Base-by-base conservation (phyloP, 2,888 invertebrate species). In the Papilio protenor region DNA sequence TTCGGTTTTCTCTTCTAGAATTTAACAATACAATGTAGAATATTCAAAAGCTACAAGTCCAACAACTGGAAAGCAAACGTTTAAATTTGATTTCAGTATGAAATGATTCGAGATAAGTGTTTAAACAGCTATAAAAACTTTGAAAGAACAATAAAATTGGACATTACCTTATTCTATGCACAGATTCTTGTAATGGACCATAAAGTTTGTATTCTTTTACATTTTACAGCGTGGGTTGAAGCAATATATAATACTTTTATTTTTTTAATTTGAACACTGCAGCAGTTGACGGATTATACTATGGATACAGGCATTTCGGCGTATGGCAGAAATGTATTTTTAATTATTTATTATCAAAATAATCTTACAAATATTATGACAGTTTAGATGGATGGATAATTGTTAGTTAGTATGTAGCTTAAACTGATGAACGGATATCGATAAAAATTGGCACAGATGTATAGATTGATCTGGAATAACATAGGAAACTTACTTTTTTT, bases 221-320 rank as follows among this genome's bases (percentile, higher is more conserved):
- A 74, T 55, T 75, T 77, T 61, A 77, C 52, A 49, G 27, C 23
- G 66, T 83, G 83, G 83, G 83, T 84, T 80, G n/a, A 73, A 73
- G 73, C 72, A 61, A 84, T 85, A 82, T 83, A n/a, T n/a, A n/a
- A n/a, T n/a, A 86, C 59, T 86, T 87, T 84, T 84, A n/a, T 55
- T 55, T 18, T n/a, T 86, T 86, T 87, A 87, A 88, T 49, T 87
- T 88, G 84, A 82, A 86, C 21, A 10, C 27, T 49, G 4, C 21
- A 69, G 49, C 75, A 45, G 52, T 45, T 64, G 72, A 66, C 27
- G 70, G 23, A 10, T 49, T 23, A 11, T 10, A 18, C 18, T 55
- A 49, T 12, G 14, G 14, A 49, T 40, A 40, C 40, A 40, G 8
- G 5, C 3, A 5, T 16, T n/a, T 64, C 4, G 8, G 16, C 16